Percentiles rank a stretch among this genome's conserved stretches.
These are phyloP conservation scores for Graphium colonna DNA, from an alignment of 2,888 invertebrate genomes.

Conservation along the genomic window DNA sequence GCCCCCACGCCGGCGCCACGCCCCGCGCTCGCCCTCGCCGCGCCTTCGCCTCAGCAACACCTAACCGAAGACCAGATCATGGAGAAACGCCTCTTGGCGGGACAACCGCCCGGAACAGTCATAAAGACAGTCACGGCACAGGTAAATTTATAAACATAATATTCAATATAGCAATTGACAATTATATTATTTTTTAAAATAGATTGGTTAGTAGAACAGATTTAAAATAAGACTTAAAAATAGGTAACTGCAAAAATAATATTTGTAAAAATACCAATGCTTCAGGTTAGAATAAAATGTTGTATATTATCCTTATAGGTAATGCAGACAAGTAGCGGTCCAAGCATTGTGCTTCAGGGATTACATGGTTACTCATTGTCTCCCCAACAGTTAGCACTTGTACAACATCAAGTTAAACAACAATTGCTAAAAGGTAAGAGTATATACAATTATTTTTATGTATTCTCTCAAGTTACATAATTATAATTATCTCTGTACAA, in stretches of 20 bases:
- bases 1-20: conserved; percentile 36
- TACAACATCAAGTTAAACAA: conserved; percentile 94
- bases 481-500: too few relatives aligned
- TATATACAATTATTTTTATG: too few relatives aligned
- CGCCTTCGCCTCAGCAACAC: conserved; percentile 36
- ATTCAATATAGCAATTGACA: too few relatives aligned
- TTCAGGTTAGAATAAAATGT: too few relatives aligned
- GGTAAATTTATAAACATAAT: conserved; percentile 56
- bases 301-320: conserved; percentile 72
- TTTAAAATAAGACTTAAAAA: background rate
- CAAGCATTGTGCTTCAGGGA: conserved; percentile 92
- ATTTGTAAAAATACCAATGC: too few relatives aligned
- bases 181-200: too few relatives aligned
- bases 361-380: conserved; percentile 91
- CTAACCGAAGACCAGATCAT: conserved; percentile 77
- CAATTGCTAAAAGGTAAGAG: conserved; percentile 89
- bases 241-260: too few relatives aligned
- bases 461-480: too few relatives aligned
- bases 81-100: conserved; percentile 86
- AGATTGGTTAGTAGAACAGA: too few relatives aligned
- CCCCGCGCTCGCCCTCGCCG: conserved; percentile 28
- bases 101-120: conserved; percentile 91
- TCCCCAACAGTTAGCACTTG: conserved; percentile 88
- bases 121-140: conserved; percentile 94
- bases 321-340: conserved; percentile 91